Conservation (phyloP, 2,797 vertebrate species). For the Tarsius wallacei region DNA sequence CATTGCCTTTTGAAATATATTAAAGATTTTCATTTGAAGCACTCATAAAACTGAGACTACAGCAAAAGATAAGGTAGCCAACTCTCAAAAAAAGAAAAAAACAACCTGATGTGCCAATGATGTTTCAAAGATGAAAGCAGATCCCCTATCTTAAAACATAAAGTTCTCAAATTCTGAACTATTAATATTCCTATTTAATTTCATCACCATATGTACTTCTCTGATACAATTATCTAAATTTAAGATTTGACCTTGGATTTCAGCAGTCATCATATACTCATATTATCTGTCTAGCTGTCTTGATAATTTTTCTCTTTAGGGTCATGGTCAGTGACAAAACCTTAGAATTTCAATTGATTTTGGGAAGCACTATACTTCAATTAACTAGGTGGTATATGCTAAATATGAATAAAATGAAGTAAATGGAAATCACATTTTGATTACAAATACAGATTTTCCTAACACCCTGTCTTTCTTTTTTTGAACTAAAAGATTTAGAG, state of each 20-base stretch:
- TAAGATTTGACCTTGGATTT: not conserved
- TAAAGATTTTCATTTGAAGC: not conserved
- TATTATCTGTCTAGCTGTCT: not conserved
- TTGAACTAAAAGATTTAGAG: not conserved
- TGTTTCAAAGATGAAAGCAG: constrained; percentile 16
- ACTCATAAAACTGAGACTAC: not conserved
- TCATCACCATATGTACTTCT: not conserved
- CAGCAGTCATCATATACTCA: not conserved
- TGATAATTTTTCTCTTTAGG: not conserved
- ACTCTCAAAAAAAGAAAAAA: not conserved
- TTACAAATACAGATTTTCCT: not conserved
- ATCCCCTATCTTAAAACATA: not conserved
- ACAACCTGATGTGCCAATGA: not conserved
- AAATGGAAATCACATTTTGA: not conserved
- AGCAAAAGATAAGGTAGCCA: not conserved
- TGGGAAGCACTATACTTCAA: not conserved
- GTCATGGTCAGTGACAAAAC: not conserved
- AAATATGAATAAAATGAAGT: constrained; percentile 24
- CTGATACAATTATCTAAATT: not conserved
- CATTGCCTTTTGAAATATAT: not conserved
- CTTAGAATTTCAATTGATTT: not conserved
- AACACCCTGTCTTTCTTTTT: not conserved
- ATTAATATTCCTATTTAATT: not conserved
- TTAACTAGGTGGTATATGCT: not conserved
- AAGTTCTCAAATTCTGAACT: not conserved